Evolutionary conservation across 2,888 invertebrate genomes (phyloP), one percentile per base, ranked within the genome.

Genomic region (Craniophora ligustri): DNA sequence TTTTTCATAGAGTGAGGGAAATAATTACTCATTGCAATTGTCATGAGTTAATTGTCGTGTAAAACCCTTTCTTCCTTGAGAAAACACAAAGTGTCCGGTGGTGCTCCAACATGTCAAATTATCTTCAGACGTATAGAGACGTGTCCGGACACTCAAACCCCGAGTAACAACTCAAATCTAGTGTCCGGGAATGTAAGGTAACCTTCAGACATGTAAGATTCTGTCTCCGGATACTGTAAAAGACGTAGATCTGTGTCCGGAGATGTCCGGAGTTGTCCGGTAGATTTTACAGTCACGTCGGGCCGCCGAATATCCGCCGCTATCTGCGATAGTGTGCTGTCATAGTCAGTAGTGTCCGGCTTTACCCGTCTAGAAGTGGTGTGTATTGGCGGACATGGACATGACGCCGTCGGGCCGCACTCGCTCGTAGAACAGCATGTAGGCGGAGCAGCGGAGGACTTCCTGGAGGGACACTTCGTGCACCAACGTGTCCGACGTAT

Each of bases 371-470:
- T 78, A 84, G 65, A 85, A 80, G 72, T 79, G 80, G 8, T 82
- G 76, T 3, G 78, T 48, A 50, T 64, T 62, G 21, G 74, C 58
- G 54, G 71, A 75, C 34, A 59, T 62, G n/a, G 68, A 16, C 49
- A 65, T 56, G 40, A 40, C 19, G 51, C 55, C 18, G 45, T 66
- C 58, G 46, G 65, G 40, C 68, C 79, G 58, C 28, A 86, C 82
- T 38, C 94, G 91, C 85, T 99, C 98, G 88, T 99, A 99, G 93
- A 98, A 98, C 60, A 99, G 94, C 95, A 99, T 95, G 92, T 99
- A 99, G 11, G 98, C 98, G 49, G 97, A 95, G 75, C 97, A 96
- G 68, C 96, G 95, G 13, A 98, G 93, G 45, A 98, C 99, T 83
- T 98, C 97, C 40, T 95, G 95, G 38, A 98, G 94, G 0, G 96